Percentiles rank a stretch among this genome's conserved stretches.
These are phyloP conservation scores for Bos javanicus DNA, from an alignment of 2,113 vertebrate genomes.

Conservation along the genomic window DNA sequence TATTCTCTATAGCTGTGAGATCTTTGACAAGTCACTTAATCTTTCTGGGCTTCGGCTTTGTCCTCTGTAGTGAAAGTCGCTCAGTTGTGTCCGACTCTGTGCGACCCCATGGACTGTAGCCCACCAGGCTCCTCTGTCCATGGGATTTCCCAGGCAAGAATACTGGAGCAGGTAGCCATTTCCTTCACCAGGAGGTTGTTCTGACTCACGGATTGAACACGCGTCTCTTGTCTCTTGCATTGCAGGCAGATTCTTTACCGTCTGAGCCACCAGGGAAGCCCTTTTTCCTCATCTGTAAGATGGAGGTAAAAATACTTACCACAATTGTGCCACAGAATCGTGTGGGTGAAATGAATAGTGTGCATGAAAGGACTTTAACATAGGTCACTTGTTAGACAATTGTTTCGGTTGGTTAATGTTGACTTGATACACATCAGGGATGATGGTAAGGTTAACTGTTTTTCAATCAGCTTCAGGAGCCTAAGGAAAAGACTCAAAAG, in stretches of 20 bases:
- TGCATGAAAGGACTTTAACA: not conserved
- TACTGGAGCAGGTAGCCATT: not conserved
- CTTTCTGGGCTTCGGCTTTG: not conserved
- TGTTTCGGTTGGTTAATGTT: not conserved
- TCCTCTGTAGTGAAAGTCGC: not conserved
- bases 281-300: not conserved
- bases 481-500: slow-evolving; percentile 3
- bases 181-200: not conserved
- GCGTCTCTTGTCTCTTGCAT: not conserved
- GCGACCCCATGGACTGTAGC: not conserved
- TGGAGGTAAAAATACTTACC: not conserved
- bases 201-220: not conserved
- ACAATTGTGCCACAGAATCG: not conserved
- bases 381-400: not conserved
- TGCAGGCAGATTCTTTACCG: not conserved
- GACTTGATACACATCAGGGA: not conserved
- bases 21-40: not conserved
- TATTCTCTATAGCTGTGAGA: not conserved
- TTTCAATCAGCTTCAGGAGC: not conserved
- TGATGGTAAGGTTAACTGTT: not conserved
- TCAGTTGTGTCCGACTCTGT: not conserved
- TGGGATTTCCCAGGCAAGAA: not conserved
- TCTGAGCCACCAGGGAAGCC: not conserved
- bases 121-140: not conserved
- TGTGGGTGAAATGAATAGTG: not conserved